These are phyloP conservation scores for Drosophila pseudotalamancana DNA, from an alignment of 2,888 invertebrate species.

Conservation along the genomic window DNA sequence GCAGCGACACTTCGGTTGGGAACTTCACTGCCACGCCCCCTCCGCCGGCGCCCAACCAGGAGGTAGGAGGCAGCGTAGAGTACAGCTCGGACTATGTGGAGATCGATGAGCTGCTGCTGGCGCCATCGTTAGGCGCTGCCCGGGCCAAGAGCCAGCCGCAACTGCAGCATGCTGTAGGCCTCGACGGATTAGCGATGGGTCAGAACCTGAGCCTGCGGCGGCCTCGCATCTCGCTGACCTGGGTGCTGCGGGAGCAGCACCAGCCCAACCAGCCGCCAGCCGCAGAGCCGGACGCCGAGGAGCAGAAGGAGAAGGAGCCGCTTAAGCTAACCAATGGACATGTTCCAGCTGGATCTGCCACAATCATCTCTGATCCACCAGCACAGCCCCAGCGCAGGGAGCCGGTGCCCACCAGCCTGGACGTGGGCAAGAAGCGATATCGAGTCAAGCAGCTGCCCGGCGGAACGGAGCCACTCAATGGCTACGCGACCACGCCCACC, in stretches of 20 bases:
- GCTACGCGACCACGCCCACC: constrained; percentile 82
- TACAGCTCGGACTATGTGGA: constrained; percentile 82
- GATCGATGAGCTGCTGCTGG: constrained; percentile 77
- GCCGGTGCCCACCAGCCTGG: constrained; percentile 65
- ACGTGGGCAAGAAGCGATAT: constrained; percentile 75
- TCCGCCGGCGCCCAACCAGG: constrained; percentile 28
- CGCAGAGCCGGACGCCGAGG: constrained; percentile 35
- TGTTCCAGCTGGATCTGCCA: background rate
- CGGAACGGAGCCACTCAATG: constrained; percentile 74
- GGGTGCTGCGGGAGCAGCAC: constrained; percentile 89
- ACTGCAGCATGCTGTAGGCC: constrained; percentile 66
- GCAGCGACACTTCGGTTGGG: constrained; percentile 81
- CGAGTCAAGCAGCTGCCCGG: constrained; percentile 67
- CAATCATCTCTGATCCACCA: constrained; percentile 18
- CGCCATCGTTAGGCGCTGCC: constrained; percentile 54
- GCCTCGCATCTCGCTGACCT: constrained; percentile 90
- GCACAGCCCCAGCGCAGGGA: constrained; percentile 39
- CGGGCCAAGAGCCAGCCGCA: constrained; percentile 74
- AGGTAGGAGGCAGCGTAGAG: constrained; percentile 45
- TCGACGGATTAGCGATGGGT: constrained; percentile 84
- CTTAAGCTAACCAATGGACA: constrained; percentile 15
- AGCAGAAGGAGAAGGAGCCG: constrained; percentile 24
- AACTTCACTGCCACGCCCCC: constrained; percentile 77
- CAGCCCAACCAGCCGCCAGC: constrained; percentile 82
- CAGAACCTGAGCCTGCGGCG: constrained; percentile 86